Percentiles rank a stretch among this genome's conserved stretches.
These are phyloP conservation scores for Typhlichthys subterraneus DNA, from an alignment of 2,797 vertebrate genomes.

Conservation along the genomic window DNA sequence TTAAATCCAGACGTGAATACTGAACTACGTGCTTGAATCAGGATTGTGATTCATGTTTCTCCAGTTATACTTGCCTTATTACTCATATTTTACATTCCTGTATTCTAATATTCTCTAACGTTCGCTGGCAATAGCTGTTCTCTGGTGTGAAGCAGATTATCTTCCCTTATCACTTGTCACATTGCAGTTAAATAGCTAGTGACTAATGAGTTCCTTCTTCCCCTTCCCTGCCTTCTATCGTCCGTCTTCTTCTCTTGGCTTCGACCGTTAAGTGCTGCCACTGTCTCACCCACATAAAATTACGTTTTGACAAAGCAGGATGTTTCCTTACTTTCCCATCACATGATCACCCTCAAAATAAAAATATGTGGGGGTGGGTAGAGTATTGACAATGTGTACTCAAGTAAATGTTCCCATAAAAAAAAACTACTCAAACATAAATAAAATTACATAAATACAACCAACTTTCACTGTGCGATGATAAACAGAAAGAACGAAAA, in stretches of 20 bases:
- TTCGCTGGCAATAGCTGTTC: background rate
- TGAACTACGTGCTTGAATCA: conserved; percentile 1
- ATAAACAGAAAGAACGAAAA: no score
- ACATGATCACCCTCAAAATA: conserved; percentile 31
- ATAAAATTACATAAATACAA: no score
- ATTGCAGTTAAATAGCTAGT: conserved; percentile 20
- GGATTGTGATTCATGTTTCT: background rate
- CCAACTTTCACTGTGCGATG: no score
- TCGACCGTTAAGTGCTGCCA: conserved; percentile 39
- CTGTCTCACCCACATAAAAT: conserved; percentile 43
- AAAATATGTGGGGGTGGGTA: background rate
- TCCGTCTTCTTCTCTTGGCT: conserved; percentile 37
- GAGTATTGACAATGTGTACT: background rate
- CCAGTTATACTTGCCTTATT: no score
- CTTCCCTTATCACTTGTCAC: background rate
- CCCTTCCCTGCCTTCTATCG: background rate
- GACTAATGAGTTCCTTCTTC: conserved; percentile 51
- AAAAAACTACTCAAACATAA: background rate
- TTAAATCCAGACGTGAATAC: conserved; percentile 1
- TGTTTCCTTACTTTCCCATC: conserved; percentile 55
- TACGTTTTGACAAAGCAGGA: conserved; percentile 36
- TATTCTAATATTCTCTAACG: background rate
- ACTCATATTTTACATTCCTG: no score
- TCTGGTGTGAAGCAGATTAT: conserved; percentile 14
- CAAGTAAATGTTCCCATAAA: background rate